These are phyloP conservation scores for Semnornis frantzii DNA, from an alignment of 2,113 vertebrate genomes.

Conservation along the genomic window DNA sequence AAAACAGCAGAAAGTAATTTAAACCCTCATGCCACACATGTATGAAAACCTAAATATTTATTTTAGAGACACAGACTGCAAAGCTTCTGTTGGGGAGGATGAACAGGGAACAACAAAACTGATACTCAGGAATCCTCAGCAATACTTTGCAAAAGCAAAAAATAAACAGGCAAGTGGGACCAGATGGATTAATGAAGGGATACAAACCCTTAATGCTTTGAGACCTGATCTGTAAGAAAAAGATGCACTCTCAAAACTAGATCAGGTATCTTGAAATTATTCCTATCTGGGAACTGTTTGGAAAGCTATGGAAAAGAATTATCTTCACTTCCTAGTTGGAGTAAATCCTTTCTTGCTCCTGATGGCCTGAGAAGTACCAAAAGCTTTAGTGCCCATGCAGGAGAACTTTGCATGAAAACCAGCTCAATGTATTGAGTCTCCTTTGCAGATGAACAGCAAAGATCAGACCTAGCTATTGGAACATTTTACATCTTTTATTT, in stretches of 20 bases:
- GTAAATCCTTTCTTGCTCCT: not conserved
- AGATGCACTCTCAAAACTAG: not conserved
- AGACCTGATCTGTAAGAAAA: not conserved
- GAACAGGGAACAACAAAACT: not conserved
- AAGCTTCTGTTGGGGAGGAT: conserved; percentile 5
- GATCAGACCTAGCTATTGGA: not conserved
- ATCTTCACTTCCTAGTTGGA: not conserved
- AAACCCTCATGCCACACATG: not conserved
- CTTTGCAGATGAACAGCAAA: not conserved
- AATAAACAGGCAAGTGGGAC: not conserved
- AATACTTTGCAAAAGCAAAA: not conserved
- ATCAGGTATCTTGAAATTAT: not conserved
- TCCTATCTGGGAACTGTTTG: not conserved
- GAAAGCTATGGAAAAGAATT: not conserved
- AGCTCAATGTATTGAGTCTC: rapidly evolving
- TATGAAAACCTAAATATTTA: conserved; percentile 65
- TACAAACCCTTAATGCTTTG: not conserved
- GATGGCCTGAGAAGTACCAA: not conserved
- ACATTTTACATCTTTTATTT: not conserved
- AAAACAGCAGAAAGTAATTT: conserved; percentile 65
- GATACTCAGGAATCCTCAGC: not conserved
- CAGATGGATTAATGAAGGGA: not conserved
- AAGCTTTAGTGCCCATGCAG: not conserved
- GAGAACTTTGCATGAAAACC: not conserved
- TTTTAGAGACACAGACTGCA: conserved; percentile 57